These are phyloP conservation scores for Apostichopus californicus DNA, from an alignment of 35 echinoderm and acorn worm genomes.

Conservation along the genomic window DNA sequence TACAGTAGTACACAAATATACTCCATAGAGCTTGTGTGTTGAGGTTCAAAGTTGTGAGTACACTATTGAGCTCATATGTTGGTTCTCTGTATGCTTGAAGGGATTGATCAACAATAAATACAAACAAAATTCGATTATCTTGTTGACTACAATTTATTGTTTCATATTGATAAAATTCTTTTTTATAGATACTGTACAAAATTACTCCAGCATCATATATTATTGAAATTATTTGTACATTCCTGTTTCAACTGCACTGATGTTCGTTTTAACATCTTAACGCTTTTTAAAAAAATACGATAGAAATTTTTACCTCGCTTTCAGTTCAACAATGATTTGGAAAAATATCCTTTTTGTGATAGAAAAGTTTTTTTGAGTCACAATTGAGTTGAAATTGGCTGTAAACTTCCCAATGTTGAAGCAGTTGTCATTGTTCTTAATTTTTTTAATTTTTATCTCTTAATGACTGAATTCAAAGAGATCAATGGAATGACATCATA, in stretches of 20 bases:
- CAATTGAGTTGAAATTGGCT: no score
- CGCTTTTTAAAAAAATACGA: background rate
- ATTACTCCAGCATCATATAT: background rate
- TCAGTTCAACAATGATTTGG: background rate
- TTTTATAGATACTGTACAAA: background rate
- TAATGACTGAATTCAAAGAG: no score
- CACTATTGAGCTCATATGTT: no score
- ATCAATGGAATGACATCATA: no score
- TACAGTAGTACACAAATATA: no score
- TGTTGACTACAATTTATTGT: background rate
- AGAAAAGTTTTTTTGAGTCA: background rate
- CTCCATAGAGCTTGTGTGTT: no score
- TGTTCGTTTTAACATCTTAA: background rate
- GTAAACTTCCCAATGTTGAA: no score
- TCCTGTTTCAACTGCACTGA: background rate
- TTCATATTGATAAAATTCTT: slow-evolving; percentile 1
- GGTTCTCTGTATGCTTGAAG: no score
- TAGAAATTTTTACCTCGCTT: background rate
- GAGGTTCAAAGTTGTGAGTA: no score
- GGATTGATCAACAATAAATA: no score
- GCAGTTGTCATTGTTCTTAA: no score
- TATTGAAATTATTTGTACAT: background rate
- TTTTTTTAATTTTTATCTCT: no score
- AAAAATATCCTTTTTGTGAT: background rate
- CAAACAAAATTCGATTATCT: background rate